Evolutionary conservation across 2,888 invertebrate species (phyloP).

Genomic region (Caenorhabditis sinica): DNA sequence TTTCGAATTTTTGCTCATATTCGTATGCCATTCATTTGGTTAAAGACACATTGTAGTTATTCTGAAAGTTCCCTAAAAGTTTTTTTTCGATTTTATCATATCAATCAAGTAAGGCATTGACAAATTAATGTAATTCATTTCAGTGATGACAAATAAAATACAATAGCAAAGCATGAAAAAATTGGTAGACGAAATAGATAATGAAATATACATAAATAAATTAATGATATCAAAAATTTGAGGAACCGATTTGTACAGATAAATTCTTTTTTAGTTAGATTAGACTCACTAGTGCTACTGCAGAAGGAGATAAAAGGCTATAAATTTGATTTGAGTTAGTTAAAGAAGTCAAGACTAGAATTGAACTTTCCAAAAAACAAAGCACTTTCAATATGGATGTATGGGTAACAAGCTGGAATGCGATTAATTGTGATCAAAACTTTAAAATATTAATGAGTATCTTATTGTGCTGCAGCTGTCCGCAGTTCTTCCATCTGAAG

Average conservation of each 20-base stretch:
- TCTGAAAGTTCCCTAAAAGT: too few relatives aligned
- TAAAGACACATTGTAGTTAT: too few relatives aligned
- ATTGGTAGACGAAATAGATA: slow-evolving; percentile 9
- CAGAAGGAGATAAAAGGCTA: too few relatives aligned
- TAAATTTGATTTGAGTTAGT: too few relatives aligned
- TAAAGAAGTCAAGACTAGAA: slow-evolving; percentile 32
- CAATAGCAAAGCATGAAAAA: slow-evolving; percentile 21
- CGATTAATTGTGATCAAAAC: slow-evolving; percentile 49
- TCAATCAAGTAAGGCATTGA: too few relatives aligned
- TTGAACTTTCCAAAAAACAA: neutral
- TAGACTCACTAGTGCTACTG: too few relatives aligned
- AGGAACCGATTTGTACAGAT: slow-evolving; percentile 49
- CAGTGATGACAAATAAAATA: neutral
- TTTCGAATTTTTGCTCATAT: too few relatives aligned
- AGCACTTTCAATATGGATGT: too few relatives aligned
- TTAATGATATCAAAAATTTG: slow-evolving; percentile 19
- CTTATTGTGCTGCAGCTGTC: slow-evolving; percentile 50
- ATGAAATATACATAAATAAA: slow-evolving; percentile 8
- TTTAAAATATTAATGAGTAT: neutral
- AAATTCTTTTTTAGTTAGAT: neutral
- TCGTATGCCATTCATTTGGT: too few relatives aligned
- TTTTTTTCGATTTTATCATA: too few relatives aligned
- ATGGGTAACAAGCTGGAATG: slow-evolving; percentile 26
- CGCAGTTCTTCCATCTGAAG: slow-evolving; percentile 53
- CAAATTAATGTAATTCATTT: too few relatives aligned